Evolutionary conservation across 1,140 invertebrate species (phyloP).

Genomic region (Drosophila rhopaloa): DNA sequence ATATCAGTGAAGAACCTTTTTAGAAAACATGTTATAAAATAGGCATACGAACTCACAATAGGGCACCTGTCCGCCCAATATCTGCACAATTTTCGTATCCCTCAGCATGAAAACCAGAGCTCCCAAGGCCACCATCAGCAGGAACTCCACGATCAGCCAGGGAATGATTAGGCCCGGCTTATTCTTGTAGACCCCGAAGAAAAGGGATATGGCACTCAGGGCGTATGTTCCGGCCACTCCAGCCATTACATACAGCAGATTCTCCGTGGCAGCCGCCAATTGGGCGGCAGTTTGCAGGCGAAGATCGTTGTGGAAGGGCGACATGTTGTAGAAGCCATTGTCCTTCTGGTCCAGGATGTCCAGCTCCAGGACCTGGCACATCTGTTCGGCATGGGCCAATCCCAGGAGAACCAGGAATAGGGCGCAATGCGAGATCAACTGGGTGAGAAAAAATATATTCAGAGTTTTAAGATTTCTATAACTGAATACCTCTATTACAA

Average conservation of each 20-base stretch:
- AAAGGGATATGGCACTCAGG: slow-evolving; percentile 66
- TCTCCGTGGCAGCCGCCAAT: slow-evolving; percentile 74
- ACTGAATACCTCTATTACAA: no score
- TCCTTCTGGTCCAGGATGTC: slow-evolving; percentile 83
- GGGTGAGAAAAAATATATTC: neutral
- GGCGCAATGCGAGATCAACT: slow-evolving; percentile 77
- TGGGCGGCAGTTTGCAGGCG: slow-evolving; percentile 71
- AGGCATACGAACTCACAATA: slow-evolving; percentile 64
- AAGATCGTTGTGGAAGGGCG: slow-evolving; percentile 74
- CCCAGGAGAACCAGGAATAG: slow-evolving; percentile 77
- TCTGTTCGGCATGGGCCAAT: slow-evolving; percentile 80
- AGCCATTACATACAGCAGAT: slow-evolving; percentile 65
- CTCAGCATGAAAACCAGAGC: slow-evolving; percentile 67
- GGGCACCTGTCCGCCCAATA: slow-evolving; percentile 65
- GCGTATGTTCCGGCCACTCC: slow-evolving; percentile 61
- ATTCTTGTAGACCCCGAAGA: slow-evolving; percentile 79
- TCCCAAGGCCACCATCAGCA: slow-evolving; percentile 56
- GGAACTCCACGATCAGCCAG: slow-evolving; percentile 76
- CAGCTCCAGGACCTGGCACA: slow-evolving; percentile 70
- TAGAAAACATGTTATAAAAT: neutral
- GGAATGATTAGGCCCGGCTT: slow-evolving; percentile 71
- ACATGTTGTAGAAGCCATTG: slow-evolving; percentile 76
- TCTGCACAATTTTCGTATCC: slow-evolving; percentile 59
- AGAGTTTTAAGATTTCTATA: no score
- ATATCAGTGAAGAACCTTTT: no score